These are phyloP conservation scores for Strigops habroptila DNA, from an alignment of 2,113 vertebrate genomes.

Conservation along the genomic window DNA sequence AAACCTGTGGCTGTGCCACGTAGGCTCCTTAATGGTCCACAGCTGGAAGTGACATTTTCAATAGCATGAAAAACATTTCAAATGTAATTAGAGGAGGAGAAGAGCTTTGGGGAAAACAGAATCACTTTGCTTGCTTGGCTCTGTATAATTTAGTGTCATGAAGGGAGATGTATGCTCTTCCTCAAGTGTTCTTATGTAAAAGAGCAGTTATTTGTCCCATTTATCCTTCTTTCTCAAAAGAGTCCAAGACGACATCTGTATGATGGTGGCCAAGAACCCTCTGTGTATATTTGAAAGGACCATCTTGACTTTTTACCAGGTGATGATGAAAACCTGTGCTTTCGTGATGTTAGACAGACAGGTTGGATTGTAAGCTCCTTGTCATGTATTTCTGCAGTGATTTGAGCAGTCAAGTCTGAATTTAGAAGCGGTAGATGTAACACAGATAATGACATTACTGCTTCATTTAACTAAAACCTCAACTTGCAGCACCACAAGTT, in stretches of 20 bases:
- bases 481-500: background rate
- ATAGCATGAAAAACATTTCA: slow-evolving; percentile 40
- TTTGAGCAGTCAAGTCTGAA: background rate
- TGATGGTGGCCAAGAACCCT: background rate
- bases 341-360: background rate
- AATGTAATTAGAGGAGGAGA: slow-evolving; percentile 53
- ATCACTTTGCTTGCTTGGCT: slow-evolving; percentile 26
- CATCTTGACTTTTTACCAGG: background rate
- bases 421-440: background rate
- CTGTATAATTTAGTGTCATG: slow-evolving; percentile 10
- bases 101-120: slow-evolving; percentile 41
- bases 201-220: background rate
- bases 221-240: background rate
- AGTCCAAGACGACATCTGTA: background rate
- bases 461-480: background rate
- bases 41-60: slow-evolving; percentile 60
- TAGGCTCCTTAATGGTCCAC: background rate
- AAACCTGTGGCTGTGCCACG: background rate
- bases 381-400: background rate
- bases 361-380: background rate
- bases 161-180: background rate
- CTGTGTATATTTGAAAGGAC: background rate
- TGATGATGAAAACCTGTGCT: background rate
- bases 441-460: background rate
- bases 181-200: background rate